Evolutionary conservation across 2,113 vertebrate genomes (phyloP).

Genomic region (Indicator maculatus): DNA sequence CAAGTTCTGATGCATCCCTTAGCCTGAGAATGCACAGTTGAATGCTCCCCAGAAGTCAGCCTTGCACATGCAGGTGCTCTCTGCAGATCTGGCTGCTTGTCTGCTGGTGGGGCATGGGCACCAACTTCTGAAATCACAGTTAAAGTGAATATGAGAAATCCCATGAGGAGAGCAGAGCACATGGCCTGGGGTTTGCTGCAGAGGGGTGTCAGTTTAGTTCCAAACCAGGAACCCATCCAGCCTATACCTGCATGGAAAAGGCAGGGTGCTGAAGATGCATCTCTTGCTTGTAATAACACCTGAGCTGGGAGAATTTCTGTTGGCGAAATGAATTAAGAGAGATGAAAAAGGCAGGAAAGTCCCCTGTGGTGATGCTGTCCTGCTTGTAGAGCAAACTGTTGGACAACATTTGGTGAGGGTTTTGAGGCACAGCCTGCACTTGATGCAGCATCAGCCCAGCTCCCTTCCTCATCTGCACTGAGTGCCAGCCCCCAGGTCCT

Average conservation of each 20-base stretch:
- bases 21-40: not conserved
- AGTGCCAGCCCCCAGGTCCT: not conserved
- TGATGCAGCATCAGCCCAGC: not conserved
- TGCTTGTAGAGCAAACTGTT: accelerated
- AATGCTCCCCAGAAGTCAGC: not conserved
- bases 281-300: not conserved
- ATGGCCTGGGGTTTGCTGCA: not conserved
- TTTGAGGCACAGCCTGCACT: not conserved
- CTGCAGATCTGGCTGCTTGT: not conserved
- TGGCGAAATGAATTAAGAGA: not conserved
- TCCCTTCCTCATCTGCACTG: not conserved
- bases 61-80: not conserved
- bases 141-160: not conserved
- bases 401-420: not conserved
- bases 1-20: not conserved
- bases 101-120: not conserved
- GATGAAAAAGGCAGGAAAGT: not conserved
- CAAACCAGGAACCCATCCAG: not conserved
- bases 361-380: not conserved
- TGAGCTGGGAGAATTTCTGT: not conserved
- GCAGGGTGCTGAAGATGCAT: not conserved
- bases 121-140: not conserved
- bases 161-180: not conserved
- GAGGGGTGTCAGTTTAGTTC: not conserved
- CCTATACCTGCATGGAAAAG: not conserved